phyloP scores from a whole-genome alignment of 1,140 invertebrate species.

The Caenorhabditis brenneri region DNA sequence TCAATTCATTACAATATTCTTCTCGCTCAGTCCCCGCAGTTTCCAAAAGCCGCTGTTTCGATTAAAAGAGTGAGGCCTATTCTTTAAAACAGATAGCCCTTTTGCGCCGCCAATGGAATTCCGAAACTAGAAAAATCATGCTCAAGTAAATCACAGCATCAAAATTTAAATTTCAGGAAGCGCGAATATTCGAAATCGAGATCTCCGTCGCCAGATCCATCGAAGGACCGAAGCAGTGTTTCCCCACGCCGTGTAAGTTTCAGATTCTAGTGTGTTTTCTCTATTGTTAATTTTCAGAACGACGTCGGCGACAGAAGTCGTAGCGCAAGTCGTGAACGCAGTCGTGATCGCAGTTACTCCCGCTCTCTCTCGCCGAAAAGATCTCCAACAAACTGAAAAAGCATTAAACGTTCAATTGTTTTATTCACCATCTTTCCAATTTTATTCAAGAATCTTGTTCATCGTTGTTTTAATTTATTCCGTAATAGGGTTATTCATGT shows the following conservation, averaged over 20 bases:
- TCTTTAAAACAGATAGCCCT: background rate
- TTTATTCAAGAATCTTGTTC: background rate
- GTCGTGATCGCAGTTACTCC: background rate
- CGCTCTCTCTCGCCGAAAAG: slow-evolving; percentile 7
- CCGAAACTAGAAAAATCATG: background rate
- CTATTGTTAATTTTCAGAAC: background rate
- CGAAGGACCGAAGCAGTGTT: background rate
- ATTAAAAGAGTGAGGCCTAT: slow-evolving; percentile 3
- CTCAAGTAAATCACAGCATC: too few species aligned
- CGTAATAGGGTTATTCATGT: too few species aligned
- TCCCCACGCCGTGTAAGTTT: background rate
- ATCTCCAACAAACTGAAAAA: background rate
- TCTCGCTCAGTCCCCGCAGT: background rate
- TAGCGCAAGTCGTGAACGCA: background rate
- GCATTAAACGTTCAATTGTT: background rate
- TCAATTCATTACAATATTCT: slow-evolving; percentile 17
- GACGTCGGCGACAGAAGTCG: background rate
- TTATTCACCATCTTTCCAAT: background rate
- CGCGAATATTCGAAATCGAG: background rate
- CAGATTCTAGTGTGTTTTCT: background rate
- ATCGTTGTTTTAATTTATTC: background rate
- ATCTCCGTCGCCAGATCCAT: background rate
- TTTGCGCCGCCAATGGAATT: background rate
- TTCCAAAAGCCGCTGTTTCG: slow-evolving; percentile 26
- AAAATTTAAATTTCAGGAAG: slow-evolving; percentile 15